Evolutionary conservation across 2,797 vertebrate species (phyloP), one percentile per base, ranked within the genome.

Genomic region (Percopsis omiscomaycus): DNA sequence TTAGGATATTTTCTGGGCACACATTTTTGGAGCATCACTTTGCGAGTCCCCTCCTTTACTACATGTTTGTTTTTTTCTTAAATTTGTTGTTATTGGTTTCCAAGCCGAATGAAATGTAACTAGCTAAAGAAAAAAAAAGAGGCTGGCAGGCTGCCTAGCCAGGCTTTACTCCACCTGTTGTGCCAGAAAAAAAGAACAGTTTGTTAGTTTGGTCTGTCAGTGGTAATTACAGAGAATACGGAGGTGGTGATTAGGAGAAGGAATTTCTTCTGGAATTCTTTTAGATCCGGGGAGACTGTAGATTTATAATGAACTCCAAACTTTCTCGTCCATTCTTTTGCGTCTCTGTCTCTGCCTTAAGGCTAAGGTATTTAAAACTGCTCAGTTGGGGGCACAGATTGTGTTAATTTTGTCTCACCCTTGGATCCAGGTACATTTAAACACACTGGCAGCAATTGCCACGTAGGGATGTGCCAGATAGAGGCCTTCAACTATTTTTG

Each of bases 151-250:
- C 47, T 69, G 78, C 82, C 83, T 71, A 78, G 60, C 44, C 62
- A 78, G 48, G 63, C 72, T 52, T 66, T 51, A 69, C 75, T 79
- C 81, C 83, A 87, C 84, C 83, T 91, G 88, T 85, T 85, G 82
- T 81, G 79, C 80, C 68, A 4, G 46, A 71, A 56, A 88, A 87
- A 82, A 71, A 83, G 69, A 66, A 55, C 83, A 85, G 71, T 80
- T 78, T 79, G 81, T 77, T 62, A 80, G 77, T 84, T 54, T 87
- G 85, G 81, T 87, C 76, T 84, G 80, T 68, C 73, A 59, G 13
- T 87, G 75, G 64, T 89, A 87, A 87, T 90, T 89, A 88, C 75
- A 37, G 44, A 74, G 73, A 84, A 80, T 37, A 37, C 32, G 84
- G 86, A 84, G 77, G 63, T 80, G 77, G 70, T 69, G 75, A 84